Evolutionary conservation across 2,797 vertebrate genomes (phyloP), one percentile per base, ranked within the genome.

Genomic region (Scleropages formosus): DNA sequence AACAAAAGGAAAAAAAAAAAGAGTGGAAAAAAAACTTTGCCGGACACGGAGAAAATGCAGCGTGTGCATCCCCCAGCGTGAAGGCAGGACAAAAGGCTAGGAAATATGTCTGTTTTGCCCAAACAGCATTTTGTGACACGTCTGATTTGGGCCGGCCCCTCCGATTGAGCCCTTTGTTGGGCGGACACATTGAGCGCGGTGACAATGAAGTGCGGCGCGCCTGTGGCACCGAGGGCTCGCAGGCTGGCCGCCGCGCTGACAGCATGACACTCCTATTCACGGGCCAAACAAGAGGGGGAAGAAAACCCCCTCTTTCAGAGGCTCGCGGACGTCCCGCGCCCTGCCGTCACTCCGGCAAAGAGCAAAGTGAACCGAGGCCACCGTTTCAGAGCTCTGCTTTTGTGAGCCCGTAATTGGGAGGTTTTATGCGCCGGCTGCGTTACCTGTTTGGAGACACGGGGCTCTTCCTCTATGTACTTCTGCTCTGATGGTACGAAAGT

Each of bases 381-480:
- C 31, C 39, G 2, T 39, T 39, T 39, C 39, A n/a, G n/a, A n/a
- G n/a, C n/a, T n/a, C n/a, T n/a, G n/a, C n/a, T n/a, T n/a, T n/a
- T n/a, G n/a, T n/a, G n/a, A n/a, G n/a, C n/a, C n/a, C n/a, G n/a
- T 2, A 6, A 39, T 6, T 39, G n/a, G 26, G 31, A 47, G 10
- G 22, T 20, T 46, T 20, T 18, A n/a, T 9, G 46, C 8, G 47
- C 22, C 46, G 68, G 46, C 44, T 10, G 26, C 18, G 46, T 60
- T 76, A 98, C 97, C 96, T 99, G 96, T 92, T 98, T 98, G 87
- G 97, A 99, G 88, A 98, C 95, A 91, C 91, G 94, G 86, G 95
- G 91, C 88, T 99, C 96, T 85, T 97, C 96, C 91, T 98, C 97
- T 71, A 98, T 96, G 81, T 98, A 99, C 89, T 99, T 99, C 93